Evolutionary conservation across 2,797 vertebrate genomes (phyloP).

Genomic region (Sphenopsis melanotis): DNA sequence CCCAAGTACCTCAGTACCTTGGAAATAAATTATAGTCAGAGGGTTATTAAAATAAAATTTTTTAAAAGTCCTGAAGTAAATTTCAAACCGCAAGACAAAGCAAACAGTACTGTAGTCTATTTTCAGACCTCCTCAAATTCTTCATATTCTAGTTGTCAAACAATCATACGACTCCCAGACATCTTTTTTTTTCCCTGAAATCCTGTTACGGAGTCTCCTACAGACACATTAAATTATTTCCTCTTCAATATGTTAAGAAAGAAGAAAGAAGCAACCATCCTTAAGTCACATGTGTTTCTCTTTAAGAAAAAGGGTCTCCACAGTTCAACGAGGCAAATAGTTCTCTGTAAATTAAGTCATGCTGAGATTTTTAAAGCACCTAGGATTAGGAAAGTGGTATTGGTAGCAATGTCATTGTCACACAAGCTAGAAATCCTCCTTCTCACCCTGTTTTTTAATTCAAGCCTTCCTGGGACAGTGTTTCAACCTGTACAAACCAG

Average conservation of each 20-base stretch:
- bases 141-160: not conserved
- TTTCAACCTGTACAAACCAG: not conserved
- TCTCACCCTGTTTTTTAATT: not conserved
- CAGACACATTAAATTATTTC: not conserved
- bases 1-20: not conserved
- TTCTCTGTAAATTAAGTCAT: not conserved
- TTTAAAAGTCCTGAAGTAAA: not conserved
- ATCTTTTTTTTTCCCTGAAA: not conserved
- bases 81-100: slow-evolving; percentile 21
- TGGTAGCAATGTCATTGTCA: not conserved
- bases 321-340: not conserved
- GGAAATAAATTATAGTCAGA: slow-evolving; percentile 11
- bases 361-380: not conserved
- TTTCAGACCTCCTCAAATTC: slow-evolving; percentile 10
- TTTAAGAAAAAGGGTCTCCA: not conserved
- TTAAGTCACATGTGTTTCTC: not conserved
- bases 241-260: not conserved
- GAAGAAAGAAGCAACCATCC: not conserved
- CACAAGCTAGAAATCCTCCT: not conserved
- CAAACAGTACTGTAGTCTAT: not conserved
- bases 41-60: not conserved
- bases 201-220: not conserved
- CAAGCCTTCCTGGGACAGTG: not conserved
- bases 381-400: not conserved
- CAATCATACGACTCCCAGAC: not conserved